These are phyloP conservation scores for Chromis chromis DNA, from an alignment of 2,797 vertebrate species.

Conservation along the genomic window DNA sequence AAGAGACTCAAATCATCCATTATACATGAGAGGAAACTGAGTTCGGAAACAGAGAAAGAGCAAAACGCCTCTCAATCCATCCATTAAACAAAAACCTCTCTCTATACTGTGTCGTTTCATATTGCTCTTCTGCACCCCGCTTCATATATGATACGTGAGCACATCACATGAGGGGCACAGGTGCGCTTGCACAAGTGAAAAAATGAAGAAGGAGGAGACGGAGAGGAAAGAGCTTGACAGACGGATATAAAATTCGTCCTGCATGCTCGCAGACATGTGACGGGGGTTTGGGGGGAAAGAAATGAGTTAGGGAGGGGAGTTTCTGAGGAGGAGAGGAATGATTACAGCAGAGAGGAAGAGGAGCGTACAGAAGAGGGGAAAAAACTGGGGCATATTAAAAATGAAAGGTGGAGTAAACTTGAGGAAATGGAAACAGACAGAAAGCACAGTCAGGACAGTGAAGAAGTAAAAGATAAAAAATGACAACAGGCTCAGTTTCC, in stretches of 20 bases:
- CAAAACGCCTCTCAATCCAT: conserved; percentile 49
- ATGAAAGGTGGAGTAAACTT: conserved; percentile 59
- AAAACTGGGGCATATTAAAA: conserved; percentile 62
- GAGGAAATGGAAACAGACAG: conserved; percentile 37
- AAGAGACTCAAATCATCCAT: conserved; percentile 66
- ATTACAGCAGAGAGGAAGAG: conserved; percentile 42
- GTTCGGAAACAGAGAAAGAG: conserved; percentile 38
- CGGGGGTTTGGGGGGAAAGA: conserved; percentile 46
- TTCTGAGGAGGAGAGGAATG: conserved; percentile 34
- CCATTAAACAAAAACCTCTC: conserved; percentile 43
- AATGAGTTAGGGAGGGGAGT: conserved; percentile 43
- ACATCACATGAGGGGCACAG: conserved; percentile 6
- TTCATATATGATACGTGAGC: conserved; percentile 31
- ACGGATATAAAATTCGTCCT: conserved; percentile 55
- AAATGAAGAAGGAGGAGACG: conserved; percentile 14
- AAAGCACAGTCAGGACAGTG: conserved; percentile 32
- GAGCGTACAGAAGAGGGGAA: conserved; percentile 6
- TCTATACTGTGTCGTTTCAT: conserved; percentile 25
- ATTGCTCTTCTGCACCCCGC: conserved; percentile 16
- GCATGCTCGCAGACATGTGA: conserved; percentile 72
- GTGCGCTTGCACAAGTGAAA: conserved; percentile 19
- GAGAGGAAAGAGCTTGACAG: conserved; percentile 29
- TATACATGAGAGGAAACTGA: conserved; percentile 73
- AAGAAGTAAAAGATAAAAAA: conserved; percentile 24
- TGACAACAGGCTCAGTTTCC: conserved; percentile 20